Base-by-base conservation (phyloP, 64 coral and sea anemone genomes). In the Pachyseris speciosa region DNA sequence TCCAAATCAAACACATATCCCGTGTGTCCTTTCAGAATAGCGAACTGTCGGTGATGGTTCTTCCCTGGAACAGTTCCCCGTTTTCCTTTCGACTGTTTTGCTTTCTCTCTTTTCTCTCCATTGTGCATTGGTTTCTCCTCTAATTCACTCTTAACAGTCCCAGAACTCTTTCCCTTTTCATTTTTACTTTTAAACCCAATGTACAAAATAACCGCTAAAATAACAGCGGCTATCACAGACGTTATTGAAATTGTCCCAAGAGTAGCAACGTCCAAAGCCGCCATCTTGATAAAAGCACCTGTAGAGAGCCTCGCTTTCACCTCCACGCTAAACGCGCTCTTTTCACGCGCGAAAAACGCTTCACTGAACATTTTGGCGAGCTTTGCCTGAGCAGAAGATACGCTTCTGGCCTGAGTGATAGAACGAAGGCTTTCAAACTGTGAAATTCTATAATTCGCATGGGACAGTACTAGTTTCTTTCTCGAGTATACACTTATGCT, bases 21-120 rank as follows among this genome's bases (percentile, higher is more conserved):
- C 50, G 94, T 93, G 55, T 99, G 97, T 57, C 97, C 97, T 74
- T 99, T 99, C 8, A 99, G 72, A 76, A 93, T 78, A 81, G 93
- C 90, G 22, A 87, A 95, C 47, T 99, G 97, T 66, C 79, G 86
- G 15, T 55, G 85, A 67, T 99, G 91, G 30, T 25, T 71, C 64
- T 93, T 87, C 10, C 80, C 78, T n/a, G 40, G 27, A 2, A 44
- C 42, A 13, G 25, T 66, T 16, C 78, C 79, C 30, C 22, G 20
- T 48, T 84, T 91, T 58, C 48, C 69, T 66, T 91, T 91, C 3
- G 36, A 17, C 11, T 37, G 41, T 28, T 87, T 86, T 55, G 39
- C 19, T 64, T 73, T 88, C 27, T 37, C 42, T 44, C 33, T 73
- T 44, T 78, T 89, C 32, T 87, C 58, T 74, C 75, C 83, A 31